Evolutionary conservation across 2,888 invertebrate genomes (phyloP).

Genomic region (Nomada hirtipes): DNA sequence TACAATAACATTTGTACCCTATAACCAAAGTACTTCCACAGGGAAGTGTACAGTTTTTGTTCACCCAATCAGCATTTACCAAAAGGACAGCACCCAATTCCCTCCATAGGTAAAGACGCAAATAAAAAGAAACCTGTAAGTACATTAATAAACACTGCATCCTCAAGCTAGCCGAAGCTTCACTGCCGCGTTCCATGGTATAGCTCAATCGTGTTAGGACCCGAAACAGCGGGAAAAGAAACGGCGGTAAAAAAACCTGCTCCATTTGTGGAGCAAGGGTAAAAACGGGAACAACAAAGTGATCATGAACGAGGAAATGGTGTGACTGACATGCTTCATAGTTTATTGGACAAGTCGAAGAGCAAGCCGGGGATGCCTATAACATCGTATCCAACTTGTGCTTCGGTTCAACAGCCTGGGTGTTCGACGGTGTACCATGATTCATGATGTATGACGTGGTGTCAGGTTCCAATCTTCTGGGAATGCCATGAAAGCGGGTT

Average conservation of each 20-base stretch:
- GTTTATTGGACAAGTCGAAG: conserved; percentile 72
- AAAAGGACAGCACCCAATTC: too few relatives aligned
- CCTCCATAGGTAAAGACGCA: too few relatives aligned
- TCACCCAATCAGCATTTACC: too few relatives aligned
- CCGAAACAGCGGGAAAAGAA: background rate
- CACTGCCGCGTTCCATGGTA: too few relatives aligned
- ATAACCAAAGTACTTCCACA: too few relatives aligned
- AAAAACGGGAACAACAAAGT: conserved; percentile 27
- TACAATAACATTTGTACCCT: too few relatives aligned
- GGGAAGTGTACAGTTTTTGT: too few relatives aligned
- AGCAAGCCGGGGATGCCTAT: conserved; percentile 71
- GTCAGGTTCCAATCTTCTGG: conserved; percentile 77
- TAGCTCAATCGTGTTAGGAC: too few relatives aligned
- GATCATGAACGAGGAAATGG: conserved; percentile 49
- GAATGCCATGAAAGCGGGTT: conserved; percentile 74
- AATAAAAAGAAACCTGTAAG: too few relatives aligned
- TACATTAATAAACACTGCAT: too few relatives aligned
- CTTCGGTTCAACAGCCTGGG: conserved; percentile 75
- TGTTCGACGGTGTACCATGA: conserved; percentile 77
- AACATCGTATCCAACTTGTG: conserved; percentile 74
- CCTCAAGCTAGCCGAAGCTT: too few relatives aligned
- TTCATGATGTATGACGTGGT: conserved; percentile 67
- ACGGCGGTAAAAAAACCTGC: background rate
- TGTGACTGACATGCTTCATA: conserved; percentile 75
- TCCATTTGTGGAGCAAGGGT: background rate